Evolutionary conservation across 2,888 invertebrate genomes (phyloP), one percentile per base, ranked within the genome.

Genomic region (Anorthoa munda): DNA sequence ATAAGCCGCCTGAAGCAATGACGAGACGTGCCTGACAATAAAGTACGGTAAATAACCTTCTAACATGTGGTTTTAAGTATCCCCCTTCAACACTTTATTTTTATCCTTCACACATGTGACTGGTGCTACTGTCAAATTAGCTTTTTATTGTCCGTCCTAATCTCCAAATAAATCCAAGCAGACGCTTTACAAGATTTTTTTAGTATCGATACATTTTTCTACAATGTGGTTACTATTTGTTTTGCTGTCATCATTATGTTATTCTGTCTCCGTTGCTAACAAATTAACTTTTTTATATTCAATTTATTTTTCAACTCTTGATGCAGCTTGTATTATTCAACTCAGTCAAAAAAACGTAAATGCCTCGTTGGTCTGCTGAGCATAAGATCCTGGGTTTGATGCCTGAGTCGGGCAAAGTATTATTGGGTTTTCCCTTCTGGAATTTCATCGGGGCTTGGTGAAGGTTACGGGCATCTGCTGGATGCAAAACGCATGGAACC

Each of bases 121-220:
- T 87, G 86, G 79, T 87, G 88, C 90, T 90, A 86, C 90, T 91
- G 90, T 91, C 88, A 90, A 91, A 92, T 90, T 91, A 91, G 87
- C 90, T 92, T 93, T 93, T 93, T 91, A 92, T 91, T 91, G 86
- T 89, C 83, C 87, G 75, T 83, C 87, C 86, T 93, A 94, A 94
- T 94, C 94, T 90, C 85, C 81, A 89, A 91, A 93, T 94, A 93
- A 93, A 93, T 92, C 79, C 75, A 56, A 72, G 65, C 48, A 79
- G 86, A 87, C 81, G 67, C 64, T 72, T 75, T 79, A 87, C 87
- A 87, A 80, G 79, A 61, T 65, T 81, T 81, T 83, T 79, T 77
- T 72, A 63, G 23, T 67, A 67, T 39, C 15, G 13, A 46, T 61
- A 56, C 63, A 70, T 77, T 79, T 72, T 71, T 72, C 31, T 59